phyloP scores from a whole-genome alignment of 2,888 invertebrate genomes.

The Pandemis cinnamomeana region DNA sequence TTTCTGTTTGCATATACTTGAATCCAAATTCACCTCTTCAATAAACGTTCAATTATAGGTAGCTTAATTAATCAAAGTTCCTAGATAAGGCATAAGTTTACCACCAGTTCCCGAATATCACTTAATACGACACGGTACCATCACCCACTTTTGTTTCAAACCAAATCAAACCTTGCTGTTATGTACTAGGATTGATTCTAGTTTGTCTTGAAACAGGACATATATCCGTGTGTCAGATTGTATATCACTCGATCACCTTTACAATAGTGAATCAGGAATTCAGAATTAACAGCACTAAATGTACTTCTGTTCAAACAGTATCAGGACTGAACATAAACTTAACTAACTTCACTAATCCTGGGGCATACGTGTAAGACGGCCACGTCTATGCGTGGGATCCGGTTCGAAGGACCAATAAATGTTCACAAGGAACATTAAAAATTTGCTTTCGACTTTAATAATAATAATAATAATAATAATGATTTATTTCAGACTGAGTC shows the following conservation, averaged over 20 bases:
- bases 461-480: too few relatives aligned
- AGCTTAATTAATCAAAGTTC: conserved; percentile 1
- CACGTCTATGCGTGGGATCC: too few relatives aligned
- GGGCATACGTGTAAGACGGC: too few relatives aligned
- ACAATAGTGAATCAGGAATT: background rate
- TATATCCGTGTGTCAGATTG: background rate
- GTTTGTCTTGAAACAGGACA: background rate
- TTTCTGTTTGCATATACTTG: too few relatives aligned
- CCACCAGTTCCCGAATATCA: background rate
- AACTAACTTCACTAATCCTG: too few relatives aligned
- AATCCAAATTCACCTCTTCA: too few relatives aligned
- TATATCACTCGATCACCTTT: background rate
- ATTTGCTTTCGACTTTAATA: too few relatives aligned
- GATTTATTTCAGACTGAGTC: too few relatives aligned
- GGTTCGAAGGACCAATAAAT: too few relatives aligned
- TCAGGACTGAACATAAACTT: background rate
- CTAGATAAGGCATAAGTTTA: background rate
- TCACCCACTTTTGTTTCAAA: background rate
- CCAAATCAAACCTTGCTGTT: background rate
- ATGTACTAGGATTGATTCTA: background rate
- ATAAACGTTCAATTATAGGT: background rate
- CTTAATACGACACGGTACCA: background rate
- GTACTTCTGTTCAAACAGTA: background rate
- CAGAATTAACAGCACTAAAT: background rate
- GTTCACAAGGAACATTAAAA: too few relatives aligned